Evolutionary conservation across 2,888 invertebrate genomes (phyloP).

Genomic region (Mycalesis mineus): DNA sequence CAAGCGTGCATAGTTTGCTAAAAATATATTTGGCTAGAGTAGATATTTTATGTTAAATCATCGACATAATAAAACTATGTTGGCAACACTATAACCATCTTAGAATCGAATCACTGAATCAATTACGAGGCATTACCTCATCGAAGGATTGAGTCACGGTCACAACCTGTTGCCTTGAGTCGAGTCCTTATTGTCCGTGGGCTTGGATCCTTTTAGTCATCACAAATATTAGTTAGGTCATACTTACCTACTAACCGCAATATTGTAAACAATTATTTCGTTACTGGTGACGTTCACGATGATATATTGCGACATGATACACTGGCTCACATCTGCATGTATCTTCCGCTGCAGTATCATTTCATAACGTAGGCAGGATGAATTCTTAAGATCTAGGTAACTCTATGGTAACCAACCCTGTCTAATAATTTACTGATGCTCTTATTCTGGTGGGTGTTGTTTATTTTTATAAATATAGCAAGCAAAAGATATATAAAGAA

Average conservation of each 20-base stretch:
- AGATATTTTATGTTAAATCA: slow-evolving; percentile 17
- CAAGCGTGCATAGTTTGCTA: background rate
- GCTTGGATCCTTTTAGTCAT: slow-evolving; percentile 67
- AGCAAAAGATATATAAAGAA: too few species aligned
- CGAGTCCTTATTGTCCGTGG: slow-evolving; percentile 61
- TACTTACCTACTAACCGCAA: slow-evolving; percentile 48
- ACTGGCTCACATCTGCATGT: background rate
- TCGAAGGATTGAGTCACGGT: slow-evolving; percentile 71
- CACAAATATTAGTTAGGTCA: slow-evolving; percentile 48
- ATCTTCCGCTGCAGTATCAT: slow-evolving; percentile 8
- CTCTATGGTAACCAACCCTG: too few species aligned
- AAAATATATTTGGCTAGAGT: slow-evolving; percentile 14
- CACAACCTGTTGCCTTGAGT: slow-evolving; percentile 51
- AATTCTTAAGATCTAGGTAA: background rate
- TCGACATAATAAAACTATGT: slow-evolving; percentile 27
- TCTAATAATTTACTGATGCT: too few species aligned
- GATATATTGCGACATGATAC: slow-evolving; percentile 26
- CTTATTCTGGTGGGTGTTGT: too few species aligned
- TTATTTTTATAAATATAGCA: too few species aligned
- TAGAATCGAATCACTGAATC: slow-evolving; percentile 59
- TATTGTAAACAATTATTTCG: slow-evolving; percentile 49
- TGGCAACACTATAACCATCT: slow-evolving; percentile 44
- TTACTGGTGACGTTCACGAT: slow-evolving; percentile 43
- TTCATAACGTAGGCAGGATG: background rate
- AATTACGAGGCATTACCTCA: slow-evolving; percentile 70